Evolutionary conservation across 2,888 invertebrate genomes (phyloP).

Genomic region (Brachylomia viminalis): DNA sequence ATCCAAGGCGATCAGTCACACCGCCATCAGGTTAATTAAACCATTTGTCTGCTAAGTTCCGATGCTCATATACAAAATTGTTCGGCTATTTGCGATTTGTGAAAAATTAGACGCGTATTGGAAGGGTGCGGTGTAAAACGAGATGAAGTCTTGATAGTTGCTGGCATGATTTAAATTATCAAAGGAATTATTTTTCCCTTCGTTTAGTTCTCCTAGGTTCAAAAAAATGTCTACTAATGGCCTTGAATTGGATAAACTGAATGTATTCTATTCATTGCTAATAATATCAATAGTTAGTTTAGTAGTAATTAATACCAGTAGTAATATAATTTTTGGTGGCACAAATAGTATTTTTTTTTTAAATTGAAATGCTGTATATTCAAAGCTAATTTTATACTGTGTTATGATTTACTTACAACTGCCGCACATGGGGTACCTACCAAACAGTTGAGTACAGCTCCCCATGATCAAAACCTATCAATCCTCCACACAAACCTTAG

Average conservation of each 20-base stretch:
- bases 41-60: conserved; percentile 88
- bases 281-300: no score
- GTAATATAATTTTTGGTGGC: neutral
- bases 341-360: neutral
- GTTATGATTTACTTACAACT: neutral
- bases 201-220: neutral
- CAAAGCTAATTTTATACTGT: neutral
- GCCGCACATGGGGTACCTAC: neutral
- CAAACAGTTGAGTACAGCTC: neutral
- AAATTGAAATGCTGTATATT: no score
- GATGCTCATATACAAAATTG: conserved; percentile 74
- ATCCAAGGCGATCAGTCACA: conserved; percentile 88
- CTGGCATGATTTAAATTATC: neutral
- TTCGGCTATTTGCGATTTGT: conserved; percentile 71
- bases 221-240: no score
- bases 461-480: conserved; percentile 67
- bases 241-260: neutral
- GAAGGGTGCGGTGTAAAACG: conserved; percentile 54
- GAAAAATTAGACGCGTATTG: conserved; percentile 66
- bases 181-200: neutral
- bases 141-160: conserved; percentile 56
- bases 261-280: neutral
- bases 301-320: no score
- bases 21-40: conserved; percentile 90
- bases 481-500: conserved; percentile 73